Evolutionary conservation across 1,140 invertebrate genomes (phyloP).

Genomic region (Glossosoma conforme): DNA sequence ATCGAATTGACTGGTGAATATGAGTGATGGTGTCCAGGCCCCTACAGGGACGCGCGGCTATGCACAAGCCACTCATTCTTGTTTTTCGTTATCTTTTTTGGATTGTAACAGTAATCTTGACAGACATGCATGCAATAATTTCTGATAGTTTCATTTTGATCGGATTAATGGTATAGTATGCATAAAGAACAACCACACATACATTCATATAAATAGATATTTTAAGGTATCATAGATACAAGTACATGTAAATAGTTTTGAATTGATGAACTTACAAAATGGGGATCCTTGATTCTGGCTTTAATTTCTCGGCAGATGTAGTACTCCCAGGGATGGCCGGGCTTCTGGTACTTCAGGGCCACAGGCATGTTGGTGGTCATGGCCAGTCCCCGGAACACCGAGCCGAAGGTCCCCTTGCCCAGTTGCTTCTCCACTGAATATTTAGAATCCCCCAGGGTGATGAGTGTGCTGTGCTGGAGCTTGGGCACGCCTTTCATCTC

Average conservation of each 20-base stretch:
- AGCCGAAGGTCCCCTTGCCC: conserved; percentile 70
- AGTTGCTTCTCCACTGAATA: conserved; percentile 66
- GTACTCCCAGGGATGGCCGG: conserved; percentile 74
- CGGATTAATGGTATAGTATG: too few relatives aligned
- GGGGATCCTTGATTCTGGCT: conserved; percentile 60
- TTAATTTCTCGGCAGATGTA: conserved; percentile 75
- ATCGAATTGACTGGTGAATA: too few relatives aligned
- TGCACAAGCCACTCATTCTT: too few relatives aligned
- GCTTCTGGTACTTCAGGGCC: conserved; percentile 72
- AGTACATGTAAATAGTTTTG: neutral
- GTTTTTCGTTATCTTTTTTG: too few relatives aligned
- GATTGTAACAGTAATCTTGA: too few relatives aligned
- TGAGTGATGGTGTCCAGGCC: too few relatives aligned
- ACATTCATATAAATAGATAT: too few relatives aligned
- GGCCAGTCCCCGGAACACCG: conserved; percentile 61
- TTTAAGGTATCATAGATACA: too few relatives aligned
- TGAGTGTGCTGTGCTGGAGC: conserved; percentile 37
- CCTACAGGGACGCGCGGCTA: too few relatives aligned
- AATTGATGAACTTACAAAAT: conserved; percentile 52
- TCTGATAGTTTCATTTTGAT: too few relatives aligned
- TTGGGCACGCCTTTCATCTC: conserved; percentile 45
- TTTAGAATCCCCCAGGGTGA: conserved; percentile 50
- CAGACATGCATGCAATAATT: too few relatives aligned
- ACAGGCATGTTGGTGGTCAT: conserved; percentile 55
- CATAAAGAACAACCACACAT: too few relatives aligned